These are phyloP conservation scores for Mus minutoides DNA, from an alignment of 2,797 vertebrate species.

Conservation along the genomic window DNA sequence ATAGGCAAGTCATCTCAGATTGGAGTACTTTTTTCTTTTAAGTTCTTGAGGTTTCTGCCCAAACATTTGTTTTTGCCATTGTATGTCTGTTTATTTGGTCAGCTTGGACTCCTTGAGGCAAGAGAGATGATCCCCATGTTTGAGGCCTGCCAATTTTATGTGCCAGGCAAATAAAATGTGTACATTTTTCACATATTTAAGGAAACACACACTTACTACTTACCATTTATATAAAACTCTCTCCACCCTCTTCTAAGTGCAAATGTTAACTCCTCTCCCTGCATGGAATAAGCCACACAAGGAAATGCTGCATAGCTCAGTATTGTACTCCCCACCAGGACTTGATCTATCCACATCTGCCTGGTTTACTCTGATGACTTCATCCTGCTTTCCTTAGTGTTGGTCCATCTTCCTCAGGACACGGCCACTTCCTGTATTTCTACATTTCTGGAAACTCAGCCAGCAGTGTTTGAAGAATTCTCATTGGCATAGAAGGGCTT, in stretches of 20 bases:
- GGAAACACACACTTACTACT: neutral
- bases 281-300: neutral
- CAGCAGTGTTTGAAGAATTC: neutral
- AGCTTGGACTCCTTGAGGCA: neutral
- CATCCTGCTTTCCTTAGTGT: neutral
- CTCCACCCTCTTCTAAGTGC: neutral
- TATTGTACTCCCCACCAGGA: neutral
- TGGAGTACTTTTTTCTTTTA: neutral
- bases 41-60: neutral
- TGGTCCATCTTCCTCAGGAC: neutral
- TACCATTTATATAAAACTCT: neutral
- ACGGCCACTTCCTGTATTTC: neutral
- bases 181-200: neutral
- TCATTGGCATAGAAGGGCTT: neutral
- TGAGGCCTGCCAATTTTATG: neutral
- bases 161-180: neutral
- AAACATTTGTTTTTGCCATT: neutral
- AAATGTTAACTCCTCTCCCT: neutral
- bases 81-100: neutral
- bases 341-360: neutral
- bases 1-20: neutral
- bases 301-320: neutral
- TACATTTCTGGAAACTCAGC: neutral
- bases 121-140: neutral
- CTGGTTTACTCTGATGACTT: neutral